Percentiles rank a stretch among this genome's conserved stretches.
Evolutionary conservation across 1,140 invertebrate genomes (phyloP).

Genomic region (Pissodes strobi): DNA sequence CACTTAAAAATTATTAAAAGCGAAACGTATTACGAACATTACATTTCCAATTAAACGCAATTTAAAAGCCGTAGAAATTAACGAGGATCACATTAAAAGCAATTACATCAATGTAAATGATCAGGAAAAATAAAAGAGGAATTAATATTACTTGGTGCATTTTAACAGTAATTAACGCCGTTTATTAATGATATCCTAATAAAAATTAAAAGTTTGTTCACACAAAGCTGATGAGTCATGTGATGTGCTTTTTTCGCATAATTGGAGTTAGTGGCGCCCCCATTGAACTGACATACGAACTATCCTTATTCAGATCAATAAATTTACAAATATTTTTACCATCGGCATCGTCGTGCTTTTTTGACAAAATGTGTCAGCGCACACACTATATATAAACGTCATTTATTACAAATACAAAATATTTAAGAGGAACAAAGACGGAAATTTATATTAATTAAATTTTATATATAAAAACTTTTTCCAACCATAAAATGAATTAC

Average conservation of each 20-base stretch:
- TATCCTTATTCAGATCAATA: too few species aligned
- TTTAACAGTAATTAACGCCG: slow-evolving; percentile 33
- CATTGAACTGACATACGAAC: too few species aligned
- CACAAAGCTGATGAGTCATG: slow-evolving; percentile 18
- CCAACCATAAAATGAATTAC: too few species aligned
- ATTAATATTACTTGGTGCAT: slow-evolving; percentile 37
- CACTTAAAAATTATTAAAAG: not conserved
- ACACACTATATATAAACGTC: too few species aligned
- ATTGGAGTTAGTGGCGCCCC: too few species aligned
- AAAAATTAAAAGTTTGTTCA: slow-evolving; percentile 31
- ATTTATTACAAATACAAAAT: too few species aligned
- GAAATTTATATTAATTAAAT: too few species aligned
- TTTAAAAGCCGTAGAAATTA: slow-evolving; percentile 35
- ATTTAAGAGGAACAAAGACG: too few species aligned
- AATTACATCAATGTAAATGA: slow-evolving; percentile 40
- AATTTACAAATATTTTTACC: too few species aligned
- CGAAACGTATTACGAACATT: not conserved
- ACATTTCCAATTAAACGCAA: slow-evolving; percentile 27
- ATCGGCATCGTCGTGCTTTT: too few species aligned
- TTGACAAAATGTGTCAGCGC: too few species aligned
- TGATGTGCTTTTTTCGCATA: not conserved
- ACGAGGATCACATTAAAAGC: slow-evolving; percentile 34
- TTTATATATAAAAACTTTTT: too few species aligned
- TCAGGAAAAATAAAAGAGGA: slow-evolving; percentile 35
- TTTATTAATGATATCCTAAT: slow-evolving; percentile 37